Conservation (phyloP, 2,797 vertebrate species). For the Chloroceryle amazona region DNA sequence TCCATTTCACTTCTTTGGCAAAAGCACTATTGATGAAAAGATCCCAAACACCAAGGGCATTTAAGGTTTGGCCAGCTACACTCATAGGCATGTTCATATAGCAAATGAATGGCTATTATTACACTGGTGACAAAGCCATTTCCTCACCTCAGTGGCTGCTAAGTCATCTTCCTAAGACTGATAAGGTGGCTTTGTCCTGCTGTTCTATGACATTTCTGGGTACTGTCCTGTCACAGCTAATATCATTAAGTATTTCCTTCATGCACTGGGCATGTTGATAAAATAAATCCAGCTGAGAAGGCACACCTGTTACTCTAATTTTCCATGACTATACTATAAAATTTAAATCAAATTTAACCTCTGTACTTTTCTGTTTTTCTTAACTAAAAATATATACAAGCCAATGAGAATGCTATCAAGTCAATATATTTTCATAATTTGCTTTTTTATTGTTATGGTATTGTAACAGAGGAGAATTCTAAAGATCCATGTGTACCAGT, state of each 20-base stretch:
- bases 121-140: constrained; percentile 4
- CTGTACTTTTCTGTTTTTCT: neutral
- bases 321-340: neutral
- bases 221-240: constrained; percentile 17
- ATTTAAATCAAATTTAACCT: constrained; percentile 22
- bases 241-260: constrained; percentile 32
- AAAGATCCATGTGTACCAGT: neutral
- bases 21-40: neutral
- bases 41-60: neutral
- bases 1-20: neutral
- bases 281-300: constrained; percentile 45
- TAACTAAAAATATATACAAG: neutral
- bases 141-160: neutral
- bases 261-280: neutral
- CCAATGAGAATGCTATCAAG: neutral
- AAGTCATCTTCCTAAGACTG: neutral
- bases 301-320: constrained; percentile 41
- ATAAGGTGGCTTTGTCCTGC: neutral
- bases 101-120: constrained; percentile 17
- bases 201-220: constrained; percentile 39
- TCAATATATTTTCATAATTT: neutral
- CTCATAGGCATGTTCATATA: neutral
- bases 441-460: neutral
- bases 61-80: neutral
- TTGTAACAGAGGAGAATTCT: neutral